Evolutionary conservation across 1,140 invertebrate species (phyloP).

Genomic region (Drosophila dunni): DNA sequence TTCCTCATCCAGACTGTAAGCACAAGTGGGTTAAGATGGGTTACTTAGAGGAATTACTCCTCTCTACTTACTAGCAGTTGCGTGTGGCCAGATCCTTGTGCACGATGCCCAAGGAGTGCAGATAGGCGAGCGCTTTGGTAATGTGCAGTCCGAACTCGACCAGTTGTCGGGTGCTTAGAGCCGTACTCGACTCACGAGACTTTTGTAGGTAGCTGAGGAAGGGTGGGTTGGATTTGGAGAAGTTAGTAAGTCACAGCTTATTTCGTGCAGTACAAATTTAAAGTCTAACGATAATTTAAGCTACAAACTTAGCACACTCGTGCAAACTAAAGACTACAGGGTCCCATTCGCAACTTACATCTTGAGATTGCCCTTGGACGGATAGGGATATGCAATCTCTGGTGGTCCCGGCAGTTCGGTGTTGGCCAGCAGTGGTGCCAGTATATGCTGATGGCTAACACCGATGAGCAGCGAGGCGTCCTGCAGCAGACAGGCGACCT

Average conservation of each 20-base stretch:
- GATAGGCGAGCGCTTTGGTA: constrained; percentile 93
- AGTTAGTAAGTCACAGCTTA: too few species aligned
- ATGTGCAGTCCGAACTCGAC: constrained; percentile 96
- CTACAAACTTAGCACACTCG: too few species aligned
- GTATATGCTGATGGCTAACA: constrained; percentile 92
- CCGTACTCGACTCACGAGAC: constrained; percentile 86
- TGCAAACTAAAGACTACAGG: too few species aligned
- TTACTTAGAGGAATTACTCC: constrained; percentile 9
- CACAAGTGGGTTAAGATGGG: background rate
- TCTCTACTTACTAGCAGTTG: constrained; percentile 93
- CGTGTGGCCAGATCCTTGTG: constrained; percentile 96
- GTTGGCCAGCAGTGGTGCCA: constrained; percentile 92
- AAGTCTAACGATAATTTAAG: too few species aligned
- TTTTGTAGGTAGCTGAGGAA: constrained; percentile 87
- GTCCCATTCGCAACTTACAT: constrained; percentile 86
- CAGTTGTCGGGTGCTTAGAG: constrained; percentile 92
- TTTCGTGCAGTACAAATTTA: too few species aligned
- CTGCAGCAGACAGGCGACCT: constrained; percentile 91
- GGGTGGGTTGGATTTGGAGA: background rate
- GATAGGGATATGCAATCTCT: constrained; percentile 92
- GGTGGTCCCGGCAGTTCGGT: constrained; percentile 90
- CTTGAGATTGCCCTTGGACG: constrained; percentile 94
- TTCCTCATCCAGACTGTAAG: constrained; percentile 91
- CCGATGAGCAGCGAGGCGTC: constrained; percentile 94
- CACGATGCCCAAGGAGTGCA: constrained; percentile 94